These are phyloP conservation scores for Yponomeuta evonymella DNA, from an alignment of 2,888 invertebrate genomes.

Conservation along the genomic window DNA sequence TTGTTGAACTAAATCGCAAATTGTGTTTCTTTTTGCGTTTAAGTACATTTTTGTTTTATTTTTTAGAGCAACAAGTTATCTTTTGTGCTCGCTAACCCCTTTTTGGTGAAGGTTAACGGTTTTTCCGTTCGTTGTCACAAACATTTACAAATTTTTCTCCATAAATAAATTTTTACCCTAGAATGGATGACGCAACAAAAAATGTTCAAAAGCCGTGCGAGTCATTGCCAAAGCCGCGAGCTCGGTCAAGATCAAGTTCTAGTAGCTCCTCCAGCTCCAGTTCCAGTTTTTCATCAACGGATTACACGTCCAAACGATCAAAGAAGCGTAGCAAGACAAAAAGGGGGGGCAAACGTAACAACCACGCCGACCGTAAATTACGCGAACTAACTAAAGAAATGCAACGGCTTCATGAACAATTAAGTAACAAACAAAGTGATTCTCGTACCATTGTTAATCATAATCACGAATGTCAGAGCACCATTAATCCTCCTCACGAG, in stretches of 20 bases:
- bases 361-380: neutral
- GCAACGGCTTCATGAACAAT: neutral
- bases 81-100: no score
- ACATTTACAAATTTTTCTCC: neutral
- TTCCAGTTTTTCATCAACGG: neutral
- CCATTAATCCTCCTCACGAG: neutral
- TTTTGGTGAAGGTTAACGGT: neutral
- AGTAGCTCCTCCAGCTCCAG: conserved; percentile 5
- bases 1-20: neutral
- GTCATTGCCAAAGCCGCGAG: neutral
- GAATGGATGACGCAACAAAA: neutral
- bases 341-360: conserved; percentile 9
- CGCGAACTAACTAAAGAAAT: neutral
- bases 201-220: neutral
- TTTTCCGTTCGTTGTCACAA: neutral
- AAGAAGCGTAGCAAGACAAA: no score
- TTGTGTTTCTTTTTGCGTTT: neutral
- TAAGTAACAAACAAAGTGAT: neutral
- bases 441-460: neutral
- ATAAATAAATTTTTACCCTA: neutral
- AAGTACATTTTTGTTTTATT: neutral
- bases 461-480: neutral
- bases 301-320: neutral
- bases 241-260: neutral
- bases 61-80: neutral